Evolutionary conservation across 2,113 vertebrate genomes (phyloP), one percentile per base, ranked within the genome.

Genomic region (Bufo bufo): DNA sequence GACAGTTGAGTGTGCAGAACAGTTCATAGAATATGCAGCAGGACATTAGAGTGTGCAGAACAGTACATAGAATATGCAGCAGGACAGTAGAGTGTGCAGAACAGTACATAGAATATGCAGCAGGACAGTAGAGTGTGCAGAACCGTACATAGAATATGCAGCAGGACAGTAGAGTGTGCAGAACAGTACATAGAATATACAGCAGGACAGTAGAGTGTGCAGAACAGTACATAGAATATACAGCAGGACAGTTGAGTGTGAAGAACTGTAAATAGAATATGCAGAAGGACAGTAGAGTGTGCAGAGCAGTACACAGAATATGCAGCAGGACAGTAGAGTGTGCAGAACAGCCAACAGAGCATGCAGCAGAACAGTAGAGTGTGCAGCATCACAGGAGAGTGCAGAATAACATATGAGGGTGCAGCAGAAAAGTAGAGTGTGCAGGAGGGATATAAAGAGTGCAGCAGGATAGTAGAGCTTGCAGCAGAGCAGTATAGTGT

Each of bases 281-380:
- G 9, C 52, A 52, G 52, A 1, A 52, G 52, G 9, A 52, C 52
- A 52, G 63, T 16, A 20, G 63, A 20, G 4, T 4, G 20, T 17
- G 63, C 14, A 20, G 65, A 12, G 0, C 4, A 9, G 8, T 3
- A 33, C 20, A 43, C 7, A 43, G 66, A 16, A 19, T 33, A 16
- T 75, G 43, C 12, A 49, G 72, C 33, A 49, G 69, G 16, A 7
- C 69, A 72, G 10, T 6, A 43, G 17, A 13, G 0, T 9, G 8
- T 12, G 10, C 13, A 11, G 43, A 4, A 71, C 9, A 0, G 2
- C 1, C 0, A 1, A 9, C 2, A 52, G 9, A 6, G 2, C 2
- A 52, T 52, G 9, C 52, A 52, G 52, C 52, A 49, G 33, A 0
- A 43, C 4, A 72, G 69, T 17, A 72, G 69, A 43, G 3, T 14